Percentiles rank a stretch among this genome's conserved stretches.
These are phyloP conservation scores for Silurus meridionalis DNA, from an alignment of 2,113 vertebrate species.

Conservation along the genomic window DNA sequence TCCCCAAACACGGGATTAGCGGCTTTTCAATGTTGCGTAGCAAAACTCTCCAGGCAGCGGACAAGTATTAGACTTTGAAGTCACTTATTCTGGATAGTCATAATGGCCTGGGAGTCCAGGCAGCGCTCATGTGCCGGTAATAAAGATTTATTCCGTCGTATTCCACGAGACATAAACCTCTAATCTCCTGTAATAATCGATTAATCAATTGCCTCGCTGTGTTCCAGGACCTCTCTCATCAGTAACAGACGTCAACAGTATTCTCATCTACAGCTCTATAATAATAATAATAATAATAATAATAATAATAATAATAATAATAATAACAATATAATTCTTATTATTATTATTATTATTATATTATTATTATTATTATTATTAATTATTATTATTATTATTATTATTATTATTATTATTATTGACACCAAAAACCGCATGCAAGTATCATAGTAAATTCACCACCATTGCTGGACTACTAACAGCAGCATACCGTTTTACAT, in stretches of 20 bases:
- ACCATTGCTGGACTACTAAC: not conserved
- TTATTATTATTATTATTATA: not conserved
- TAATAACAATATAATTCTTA: too few relatives aligned
- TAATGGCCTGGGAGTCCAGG: conserved; percentile 24
- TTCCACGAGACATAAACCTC: conserved; percentile 52
- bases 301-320: too few relatives aligned
- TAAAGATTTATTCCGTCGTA: conserved; percentile 51
- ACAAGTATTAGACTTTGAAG: conserved; percentile 14
- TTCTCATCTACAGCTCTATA: not conserved
- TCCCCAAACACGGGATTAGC: not conserved
- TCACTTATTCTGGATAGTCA: conserved; percentile 4
- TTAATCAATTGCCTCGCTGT: conserved; percentile 44
- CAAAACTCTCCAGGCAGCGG: not conserved
- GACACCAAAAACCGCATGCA: not conserved
- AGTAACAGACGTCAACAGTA: conserved; percentile 2
- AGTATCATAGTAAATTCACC: not conserved
- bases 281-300: too few relatives aligned
- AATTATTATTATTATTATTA: not conserved
- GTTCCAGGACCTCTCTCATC: conserved; percentile 19
- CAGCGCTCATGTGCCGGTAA: conserved; percentile 24
- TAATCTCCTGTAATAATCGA: conserved; percentile 51
- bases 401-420: not conserved
- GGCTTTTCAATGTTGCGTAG: conserved; percentile 16
- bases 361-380: not conserved
- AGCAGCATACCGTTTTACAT: not conserved